These are phyloP conservation scores for Malurus alboscapulatus DNA, from an alignment of 2,113 vertebrate species.

Conservation along the genomic window DNA sequence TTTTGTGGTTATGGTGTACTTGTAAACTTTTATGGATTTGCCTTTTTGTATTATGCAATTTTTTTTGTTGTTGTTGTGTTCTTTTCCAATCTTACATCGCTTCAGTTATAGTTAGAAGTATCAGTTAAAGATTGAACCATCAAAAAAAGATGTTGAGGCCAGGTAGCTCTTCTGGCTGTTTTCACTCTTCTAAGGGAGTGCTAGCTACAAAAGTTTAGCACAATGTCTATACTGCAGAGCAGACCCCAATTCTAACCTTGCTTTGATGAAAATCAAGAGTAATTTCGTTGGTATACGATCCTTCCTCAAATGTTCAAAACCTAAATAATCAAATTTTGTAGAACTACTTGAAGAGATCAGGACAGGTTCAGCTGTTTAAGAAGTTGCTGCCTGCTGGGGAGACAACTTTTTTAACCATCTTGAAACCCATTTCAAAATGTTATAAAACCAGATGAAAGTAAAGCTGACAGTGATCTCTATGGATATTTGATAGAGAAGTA, in stretches of 20 bases:
- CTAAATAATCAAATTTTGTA: background rate
- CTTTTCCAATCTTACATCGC: constrained; percentile 38
- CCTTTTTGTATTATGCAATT: constrained; percentile 66
- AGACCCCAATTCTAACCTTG: background rate
- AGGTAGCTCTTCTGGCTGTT: background rate
- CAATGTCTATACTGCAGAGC: background rate
- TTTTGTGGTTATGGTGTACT: constrained; percentile 62
- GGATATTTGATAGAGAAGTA: constrained; percentile 43
- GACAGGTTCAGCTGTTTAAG: background rate
- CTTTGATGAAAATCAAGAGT: constrained; percentile 30
- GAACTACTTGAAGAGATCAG: background rate
- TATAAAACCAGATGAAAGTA: background rate
- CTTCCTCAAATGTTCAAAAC: background rate
- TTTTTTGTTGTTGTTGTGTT: constrained; percentile 53
- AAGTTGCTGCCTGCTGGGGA: background rate
- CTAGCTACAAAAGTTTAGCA: constrained; percentile 7
- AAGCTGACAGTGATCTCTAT: constrained; percentile 8
- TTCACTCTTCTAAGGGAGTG: constrained; percentile 41
- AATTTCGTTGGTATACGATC: background rate
- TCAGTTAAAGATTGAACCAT: background rate
- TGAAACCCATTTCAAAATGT: background rate
- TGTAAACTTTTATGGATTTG: constrained; percentile 54
- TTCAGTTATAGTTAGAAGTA: constrained; percentile 21
- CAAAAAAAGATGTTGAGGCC: background rate
- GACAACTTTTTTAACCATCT: background rate